Percentiles rank a stretch among this genome's conserved stretches.
Conservation (phyloP, 2,888 invertebrate genomes). For the Chloroclysta siterata region DNA sequence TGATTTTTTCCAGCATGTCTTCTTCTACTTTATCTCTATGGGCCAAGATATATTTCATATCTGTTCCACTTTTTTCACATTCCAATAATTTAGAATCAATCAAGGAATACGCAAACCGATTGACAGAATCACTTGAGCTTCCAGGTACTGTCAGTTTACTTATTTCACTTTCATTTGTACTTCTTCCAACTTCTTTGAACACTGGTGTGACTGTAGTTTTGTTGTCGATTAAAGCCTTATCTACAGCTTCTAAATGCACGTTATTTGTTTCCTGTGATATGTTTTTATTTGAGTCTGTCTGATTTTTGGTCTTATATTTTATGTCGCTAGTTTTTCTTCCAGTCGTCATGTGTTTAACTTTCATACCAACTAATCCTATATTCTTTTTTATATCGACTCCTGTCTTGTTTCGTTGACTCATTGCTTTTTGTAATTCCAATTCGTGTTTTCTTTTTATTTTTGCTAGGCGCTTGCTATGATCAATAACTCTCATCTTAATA, state of each 20-base stretch:
- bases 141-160: background rate
- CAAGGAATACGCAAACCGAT: too few relatives aligned
- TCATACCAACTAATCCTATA: conserved; percentile 57
- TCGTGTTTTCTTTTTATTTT: conserved; percentile 29
- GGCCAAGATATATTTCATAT: background rate
- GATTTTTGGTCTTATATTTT: background rate
- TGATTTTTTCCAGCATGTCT: background rate
- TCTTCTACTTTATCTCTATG: background rate
- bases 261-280: background rate
- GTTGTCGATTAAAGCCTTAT: conserved; percentile 1
- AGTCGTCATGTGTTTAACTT: conserved; percentile 40
- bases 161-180: background rate
- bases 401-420: conserved; percentile 36
- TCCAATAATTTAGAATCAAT: background rate
- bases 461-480: background rate
- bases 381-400: conserved; percentile 56
- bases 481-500: background rate
- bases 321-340: conserved; percentile 9
- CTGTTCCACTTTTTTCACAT: background rate
- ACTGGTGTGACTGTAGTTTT: conserved; percentile 7
- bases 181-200: background rate
- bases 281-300: background rate
- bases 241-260: conserved; percentile 3
- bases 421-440: conserved; percentile 36
- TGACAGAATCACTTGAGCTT: too few relatives aligned